Evolutionary conservation across 2,797 vertebrate genomes (phyloP).

Genomic region (Acanthurus leucopareius): DNA sequence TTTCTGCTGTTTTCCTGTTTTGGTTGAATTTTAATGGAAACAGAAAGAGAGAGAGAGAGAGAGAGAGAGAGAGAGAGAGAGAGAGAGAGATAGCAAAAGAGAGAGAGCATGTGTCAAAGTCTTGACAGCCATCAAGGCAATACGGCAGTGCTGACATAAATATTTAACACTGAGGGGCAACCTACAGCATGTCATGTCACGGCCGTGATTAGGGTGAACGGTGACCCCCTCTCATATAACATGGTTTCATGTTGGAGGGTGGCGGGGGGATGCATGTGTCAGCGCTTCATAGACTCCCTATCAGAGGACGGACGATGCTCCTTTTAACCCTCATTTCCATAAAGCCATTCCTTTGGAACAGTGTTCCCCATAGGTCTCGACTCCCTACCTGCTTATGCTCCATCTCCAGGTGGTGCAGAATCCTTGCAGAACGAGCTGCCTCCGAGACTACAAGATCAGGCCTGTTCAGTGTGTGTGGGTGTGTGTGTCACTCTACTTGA

Average conservation of each 20-base stretch:
- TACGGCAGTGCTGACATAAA: conserved; percentile 84
- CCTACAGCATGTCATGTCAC: conserved; percentile 89
- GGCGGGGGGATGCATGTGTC: conserved; percentile 63
- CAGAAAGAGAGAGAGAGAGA: conserved; percentile 12
- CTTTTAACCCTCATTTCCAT: conserved; percentile 86
- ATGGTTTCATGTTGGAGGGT: conserved; percentile 76
- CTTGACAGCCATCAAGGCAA: conserved; percentile 87
- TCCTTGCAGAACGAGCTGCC: conserved; percentile 49
- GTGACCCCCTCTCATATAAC: conserved; percentile 86
- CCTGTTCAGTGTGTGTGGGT: conserved; percentile 32
- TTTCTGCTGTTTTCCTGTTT: conserved; percentile 58
- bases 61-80: conserved; percentile 14
- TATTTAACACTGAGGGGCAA: conserved; percentile 88
- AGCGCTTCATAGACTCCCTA: conserved; percentile 78
- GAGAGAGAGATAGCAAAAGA: conserved; percentile 62
- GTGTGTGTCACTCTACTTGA: conserved; percentile 64
- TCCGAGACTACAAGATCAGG: conserved; percentile 47
- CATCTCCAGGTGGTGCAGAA: conserved; percentile 58
- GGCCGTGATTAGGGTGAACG: conserved; percentile 87
- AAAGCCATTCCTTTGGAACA: conserved; percentile 84
- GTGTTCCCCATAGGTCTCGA: conserved; percentile 60
- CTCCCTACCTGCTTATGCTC: conserved; percentile 68
- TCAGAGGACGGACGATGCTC: conserved; percentile 79
- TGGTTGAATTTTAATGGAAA: conserved; percentile 81
- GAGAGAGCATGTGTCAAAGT: conserved; percentile 83